Evolutionary conservation across 2,113 vertebrate genomes (phyloP).

Genomic region (Carassius gibelio): DNA sequence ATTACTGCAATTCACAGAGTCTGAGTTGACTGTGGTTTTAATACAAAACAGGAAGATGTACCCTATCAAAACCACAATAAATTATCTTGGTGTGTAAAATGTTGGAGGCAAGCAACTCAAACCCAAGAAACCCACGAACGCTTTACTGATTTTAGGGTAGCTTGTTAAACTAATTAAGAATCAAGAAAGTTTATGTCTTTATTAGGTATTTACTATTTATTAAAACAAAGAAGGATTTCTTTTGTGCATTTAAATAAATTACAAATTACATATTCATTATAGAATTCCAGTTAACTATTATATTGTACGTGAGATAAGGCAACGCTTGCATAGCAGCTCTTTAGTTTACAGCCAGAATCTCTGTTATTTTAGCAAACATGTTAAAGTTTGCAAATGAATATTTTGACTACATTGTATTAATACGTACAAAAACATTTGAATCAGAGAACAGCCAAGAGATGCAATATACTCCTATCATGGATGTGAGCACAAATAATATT

Average conservation of each 20-base stretch:
- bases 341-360: too few species aligned
- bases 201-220: neutral
- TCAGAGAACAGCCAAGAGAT: neutral
- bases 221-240: too few species aligned
- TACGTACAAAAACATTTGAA: neutral
- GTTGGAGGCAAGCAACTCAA: neutral
- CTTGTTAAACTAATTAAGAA: too few species aligned
- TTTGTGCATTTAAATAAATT: too few species aligned
- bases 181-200: neutral
- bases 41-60: neutral
- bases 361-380: too few species aligned
- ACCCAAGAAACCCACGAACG: too few species aligned
- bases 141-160: neutral
- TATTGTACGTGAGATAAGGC: neutral
- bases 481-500: neutral
- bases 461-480: too few species aligned
- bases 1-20: too few species aligned
- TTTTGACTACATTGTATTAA: neutral
- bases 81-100: neutral
- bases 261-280: neutral
- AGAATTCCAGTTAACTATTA: neutral
- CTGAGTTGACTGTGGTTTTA: neutral
- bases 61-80: neutral
- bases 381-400: neutral
- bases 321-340: neutral